phyloP scores from a whole-genome alignment of 2,797 vertebrate species.

The Columba guinea region DNA sequence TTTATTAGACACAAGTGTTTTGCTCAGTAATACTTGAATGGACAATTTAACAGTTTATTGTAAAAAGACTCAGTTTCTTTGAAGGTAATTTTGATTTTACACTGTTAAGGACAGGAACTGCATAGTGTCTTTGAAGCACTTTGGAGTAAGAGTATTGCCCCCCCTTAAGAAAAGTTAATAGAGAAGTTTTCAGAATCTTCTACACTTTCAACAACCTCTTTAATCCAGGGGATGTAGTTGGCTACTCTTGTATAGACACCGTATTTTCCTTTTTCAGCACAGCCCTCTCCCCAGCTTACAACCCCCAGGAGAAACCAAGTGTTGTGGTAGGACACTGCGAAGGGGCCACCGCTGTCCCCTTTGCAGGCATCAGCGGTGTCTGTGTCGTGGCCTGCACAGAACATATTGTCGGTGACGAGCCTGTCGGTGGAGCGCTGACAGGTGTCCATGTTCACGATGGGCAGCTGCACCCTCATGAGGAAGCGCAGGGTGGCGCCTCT shows the following conservation, averaged over 20 bases:
- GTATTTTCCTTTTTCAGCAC: constrained; percentile 51
- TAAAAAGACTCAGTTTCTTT: background rate
- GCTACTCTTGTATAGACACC: constrained; percentile 30
- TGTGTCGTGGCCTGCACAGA: constrained; percentile 47
- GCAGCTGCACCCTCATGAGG: constrained; percentile 48
- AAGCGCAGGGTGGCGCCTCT: constrained; percentile 27
- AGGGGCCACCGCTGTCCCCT: constrained; percentile 66
- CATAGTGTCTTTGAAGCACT: background rate
- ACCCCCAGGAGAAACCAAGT: constrained; percentile 61
- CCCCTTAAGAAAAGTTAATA: background rate
- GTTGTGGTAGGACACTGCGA: background rate
- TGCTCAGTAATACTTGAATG: background rate
- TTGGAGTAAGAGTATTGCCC: too few relatives aligned
- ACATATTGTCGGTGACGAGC: constrained; percentile 56
- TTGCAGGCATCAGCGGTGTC: constrained; percentile 32
- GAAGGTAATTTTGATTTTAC: background rate
- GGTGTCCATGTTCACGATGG: constrained; percentile 9
- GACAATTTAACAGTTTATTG: background rate
- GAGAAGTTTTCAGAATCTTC: background rate
- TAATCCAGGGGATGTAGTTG: constrained; percentile 64
- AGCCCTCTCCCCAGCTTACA: constrained; percentile 71
- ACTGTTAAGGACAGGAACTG: background rate
- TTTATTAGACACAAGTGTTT: background rate
- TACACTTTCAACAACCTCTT: constrained; percentile 22
- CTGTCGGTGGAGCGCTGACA: constrained; percentile 11